phyloP scores from a whole-genome alignment of 2,888 invertebrate genomes.

The Agriopis aurantiaria region DNA sequence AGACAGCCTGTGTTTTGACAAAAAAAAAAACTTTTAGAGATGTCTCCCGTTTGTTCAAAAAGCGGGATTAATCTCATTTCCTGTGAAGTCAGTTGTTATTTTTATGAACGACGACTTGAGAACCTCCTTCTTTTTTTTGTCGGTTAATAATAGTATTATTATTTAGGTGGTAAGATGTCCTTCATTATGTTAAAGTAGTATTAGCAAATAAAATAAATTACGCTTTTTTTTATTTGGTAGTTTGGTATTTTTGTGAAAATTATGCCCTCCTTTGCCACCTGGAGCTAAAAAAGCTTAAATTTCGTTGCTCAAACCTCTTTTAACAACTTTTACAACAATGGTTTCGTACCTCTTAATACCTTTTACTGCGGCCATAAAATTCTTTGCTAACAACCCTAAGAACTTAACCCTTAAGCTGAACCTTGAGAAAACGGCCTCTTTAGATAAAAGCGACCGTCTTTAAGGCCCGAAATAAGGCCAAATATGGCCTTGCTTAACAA shows the following conservation, averaged over 20 bases:
- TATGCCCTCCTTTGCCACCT: not conserved
- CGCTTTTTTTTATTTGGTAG: too few relatives aligned
- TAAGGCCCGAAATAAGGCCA: constrained; percentile 43
- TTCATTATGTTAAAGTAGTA: too few relatives aligned
- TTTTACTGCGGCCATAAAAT: constrained; percentile 38
- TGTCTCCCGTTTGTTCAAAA: too few relatives aligned
- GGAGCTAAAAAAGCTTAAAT: not conserved
- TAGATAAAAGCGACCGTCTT: constrained; percentile 45
- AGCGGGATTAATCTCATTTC: too few relatives aligned
- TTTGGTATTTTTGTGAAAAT: not conserved
- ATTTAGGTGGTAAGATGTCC: too few relatives aligned
- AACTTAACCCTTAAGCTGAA: constrained; percentile 32
- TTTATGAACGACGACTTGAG: too few relatives aligned
- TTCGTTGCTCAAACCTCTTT: not conserved
- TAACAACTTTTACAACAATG: constrained; percentile 22
- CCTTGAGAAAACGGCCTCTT: constrained; percentile 44
- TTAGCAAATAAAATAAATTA: too few relatives aligned
- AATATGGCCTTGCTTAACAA: constrained; percentile 43
- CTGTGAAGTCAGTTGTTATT: too few relatives aligned
- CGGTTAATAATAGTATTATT: too few relatives aligned
- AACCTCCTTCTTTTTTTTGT: too few relatives aligned
- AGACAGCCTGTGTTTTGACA: too few relatives aligned
- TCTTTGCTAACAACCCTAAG: constrained; percentile 26
- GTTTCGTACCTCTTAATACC: constrained; percentile 17
- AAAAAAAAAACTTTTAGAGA: too few relatives aligned